Conservation (phyloP, 1,140 invertebrate genomes). For the Bombus difficillimus region DNA sequence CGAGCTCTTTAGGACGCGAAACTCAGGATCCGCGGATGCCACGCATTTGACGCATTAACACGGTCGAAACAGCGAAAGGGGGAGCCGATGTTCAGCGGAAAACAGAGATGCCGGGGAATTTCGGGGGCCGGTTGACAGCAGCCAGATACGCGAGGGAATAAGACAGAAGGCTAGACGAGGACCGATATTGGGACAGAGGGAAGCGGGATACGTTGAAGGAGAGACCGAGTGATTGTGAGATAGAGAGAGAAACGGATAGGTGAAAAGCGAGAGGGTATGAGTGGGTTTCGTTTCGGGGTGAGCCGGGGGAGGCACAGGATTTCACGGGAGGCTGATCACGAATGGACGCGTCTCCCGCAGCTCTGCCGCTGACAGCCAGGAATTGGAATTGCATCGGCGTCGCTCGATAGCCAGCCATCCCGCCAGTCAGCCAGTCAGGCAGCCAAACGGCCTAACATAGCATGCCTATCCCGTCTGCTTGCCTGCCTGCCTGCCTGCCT, state of each 20-base stretch:
- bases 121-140: constrained; percentile 57
- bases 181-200: not conserved
- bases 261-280: constrained; percentile 46
- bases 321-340: constrained; percentile 81
- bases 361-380: constrained; percentile 83
- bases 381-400: constrained; percentile 83
- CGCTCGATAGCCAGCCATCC: constrained; percentile 81
- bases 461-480: constrained; percentile 42
- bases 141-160: constrained; percentile 57
- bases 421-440: constrained; percentile 73
- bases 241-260: constrained; percentile 21
- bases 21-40: constrained; percentile 42
- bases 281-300: constrained; percentile 75
- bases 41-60: constrained; percentile 72
- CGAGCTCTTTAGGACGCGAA: constrained; percentile 37
- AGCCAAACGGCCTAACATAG: constrained; percentile 70
- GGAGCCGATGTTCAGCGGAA: constrained; percentile 61
- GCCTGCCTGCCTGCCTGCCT: constrained; percentile 15
- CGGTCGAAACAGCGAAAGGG: constrained; percentile 57
- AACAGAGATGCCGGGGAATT: constrained; percentile 64
- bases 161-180: constrained; percentile 44
- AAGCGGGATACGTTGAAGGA: not conserved
- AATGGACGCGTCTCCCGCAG: constrained; percentile 83
- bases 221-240: constrained; percentile 18
- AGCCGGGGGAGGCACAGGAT: constrained; percentile 78